These are phyloP conservation scores for Gephyroberyx darwinii DNA, from an alignment of 2,797 vertebrate genomes.

Conservation along the genomic window DNA sequence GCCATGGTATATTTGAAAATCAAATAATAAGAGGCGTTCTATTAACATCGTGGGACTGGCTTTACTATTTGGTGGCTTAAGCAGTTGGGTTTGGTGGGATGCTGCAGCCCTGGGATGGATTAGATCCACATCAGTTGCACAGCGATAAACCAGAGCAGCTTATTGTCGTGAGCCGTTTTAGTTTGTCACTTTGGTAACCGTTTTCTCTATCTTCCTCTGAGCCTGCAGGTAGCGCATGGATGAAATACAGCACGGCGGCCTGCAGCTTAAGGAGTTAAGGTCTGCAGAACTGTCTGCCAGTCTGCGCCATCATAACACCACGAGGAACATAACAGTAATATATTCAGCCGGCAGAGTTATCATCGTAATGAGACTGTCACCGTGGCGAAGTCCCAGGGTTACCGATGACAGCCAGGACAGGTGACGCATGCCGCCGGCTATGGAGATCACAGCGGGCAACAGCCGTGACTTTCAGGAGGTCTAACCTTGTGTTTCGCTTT, in stretches of 20 bases:
- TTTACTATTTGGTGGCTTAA: too few relatives aligned
- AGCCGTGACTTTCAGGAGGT: conserved; percentile 62
- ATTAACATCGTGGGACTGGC: too few relatives aligned
- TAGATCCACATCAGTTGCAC: conserved; percentile 43
- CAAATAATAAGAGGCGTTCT: too few relatives aligned
- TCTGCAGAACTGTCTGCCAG: conserved; percentile 30
- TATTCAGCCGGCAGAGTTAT: conserved; percentile 65
- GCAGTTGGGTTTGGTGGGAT: conserved; percentile 1
- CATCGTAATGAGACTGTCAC: conserved; percentile 76
- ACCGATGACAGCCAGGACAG: conserved; percentile 70
- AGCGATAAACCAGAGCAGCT: conserved; percentile 46
- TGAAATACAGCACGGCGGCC: conserved; percentile 37
- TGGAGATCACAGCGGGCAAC: conserved; percentile 57
- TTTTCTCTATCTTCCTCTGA: conserved; percentile 14
- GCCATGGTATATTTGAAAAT: too few relatives aligned
- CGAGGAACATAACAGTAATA: conserved; percentile 58
- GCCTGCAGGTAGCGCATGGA: conserved; percentile 40
- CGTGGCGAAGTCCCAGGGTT: conserved; percentile 63
- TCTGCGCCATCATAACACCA: conserved; percentile 43
- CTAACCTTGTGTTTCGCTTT: conserved; percentile 63
- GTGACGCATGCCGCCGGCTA: conserved; percentile 62
- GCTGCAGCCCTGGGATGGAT: conserved; percentile 21
- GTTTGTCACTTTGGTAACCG: conserved; percentile 49
- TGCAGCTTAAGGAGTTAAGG: conserved; percentile 36
- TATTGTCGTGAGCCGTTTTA: conserved; percentile 17